Base-by-base conservation (phyloP, 2,888 invertebrate species). In the Ophraella communa region DNA sequence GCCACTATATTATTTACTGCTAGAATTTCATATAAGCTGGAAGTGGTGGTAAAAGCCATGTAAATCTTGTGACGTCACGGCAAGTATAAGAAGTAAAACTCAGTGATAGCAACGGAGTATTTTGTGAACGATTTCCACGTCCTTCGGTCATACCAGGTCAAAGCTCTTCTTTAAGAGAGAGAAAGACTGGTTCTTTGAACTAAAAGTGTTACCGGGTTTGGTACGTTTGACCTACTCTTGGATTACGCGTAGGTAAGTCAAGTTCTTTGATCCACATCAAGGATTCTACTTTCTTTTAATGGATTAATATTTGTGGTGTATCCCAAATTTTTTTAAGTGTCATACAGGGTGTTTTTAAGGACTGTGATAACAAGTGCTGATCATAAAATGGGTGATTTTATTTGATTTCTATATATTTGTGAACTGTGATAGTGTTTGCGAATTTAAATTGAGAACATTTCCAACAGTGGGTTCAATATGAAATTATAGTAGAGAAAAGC, bases 61-160 rank as follows among this genome's bases (percentile, higher is more conserved):
- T 51, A 24, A 51, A 60, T 51, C 39, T 44, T 42, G 47, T 77
- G 79, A 80, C 79, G 80, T 79, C 79, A 78, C 70, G 52, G 65
- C 71, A 69, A 76, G 78, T 80, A 80, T 80, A 80, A 80, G 79
- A 79, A 76, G 73, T 71, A 76, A 74, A 74, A 73, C 73, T 68
- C 70, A 58, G 73, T 75, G 73, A 73, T 76, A 71, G 71, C 73
- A 74, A 76, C 76, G 17, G 52, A 69, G 69, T 70, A 69, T 77
- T 77, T 79, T 14, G 78, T 79, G 78, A 76, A 78, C 78, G 75
- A 72, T 75, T 65, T 68, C 64, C 65, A 71, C 73, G 74, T 64
- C 70, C 67, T 66, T 68, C 80, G 79, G 80, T 80, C 79, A 79
- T 76, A 77, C 75, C 75, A 79, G 79, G 79, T 79, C 79, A 76